phyloP scores from a whole-genome alignment of 2,888 invertebrate species.

The Ctena decussata region DNA sequence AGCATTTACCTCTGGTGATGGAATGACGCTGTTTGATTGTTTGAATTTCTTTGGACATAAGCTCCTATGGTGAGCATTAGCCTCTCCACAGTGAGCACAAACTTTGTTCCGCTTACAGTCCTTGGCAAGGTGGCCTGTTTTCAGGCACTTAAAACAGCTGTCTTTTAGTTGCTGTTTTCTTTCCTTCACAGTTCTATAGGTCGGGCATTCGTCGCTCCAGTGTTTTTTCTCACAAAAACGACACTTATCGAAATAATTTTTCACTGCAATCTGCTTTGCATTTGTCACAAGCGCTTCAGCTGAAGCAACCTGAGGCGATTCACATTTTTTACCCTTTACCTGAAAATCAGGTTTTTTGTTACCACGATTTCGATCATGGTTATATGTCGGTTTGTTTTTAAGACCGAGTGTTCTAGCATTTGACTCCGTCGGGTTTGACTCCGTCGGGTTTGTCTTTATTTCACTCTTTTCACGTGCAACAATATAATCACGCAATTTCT shows the following conservation, averaged over 20 bases:
- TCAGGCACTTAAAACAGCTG: constrained; percentile 30
- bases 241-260: too few relatives aligned
- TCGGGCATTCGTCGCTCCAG: too few relatives aligned
- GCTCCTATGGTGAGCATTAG: constrained; percentile 38
- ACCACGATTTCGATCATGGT: not conserved
- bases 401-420: too few relatives aligned
- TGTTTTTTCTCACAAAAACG: too few relatives aligned
- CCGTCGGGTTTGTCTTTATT: too few relatives aligned
- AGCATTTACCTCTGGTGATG: not conserved
- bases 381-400: not conserved
- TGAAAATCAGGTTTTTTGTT: not conserved
- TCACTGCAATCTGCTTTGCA: not conserved
- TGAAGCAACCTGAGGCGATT: too few relatives aligned
- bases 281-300: too few relatives aligned
- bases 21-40: not conserved
- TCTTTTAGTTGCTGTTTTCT: constrained; percentile 18
- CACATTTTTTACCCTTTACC: not conserved
- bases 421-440: too few relatives aligned
- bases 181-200: too few relatives aligned
- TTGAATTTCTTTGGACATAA: constrained; percentile 13
- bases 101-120: too few relatives aligned
- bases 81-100: constrained; percentile 34
- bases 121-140: too few relatives aligned
- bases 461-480: constrained; percentile 35
- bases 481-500: too few relatives aligned